phyloP scores from a whole-genome alignment of 2,113 vertebrate genomes.

The Sminthopsis crassicaudata region DNA sequence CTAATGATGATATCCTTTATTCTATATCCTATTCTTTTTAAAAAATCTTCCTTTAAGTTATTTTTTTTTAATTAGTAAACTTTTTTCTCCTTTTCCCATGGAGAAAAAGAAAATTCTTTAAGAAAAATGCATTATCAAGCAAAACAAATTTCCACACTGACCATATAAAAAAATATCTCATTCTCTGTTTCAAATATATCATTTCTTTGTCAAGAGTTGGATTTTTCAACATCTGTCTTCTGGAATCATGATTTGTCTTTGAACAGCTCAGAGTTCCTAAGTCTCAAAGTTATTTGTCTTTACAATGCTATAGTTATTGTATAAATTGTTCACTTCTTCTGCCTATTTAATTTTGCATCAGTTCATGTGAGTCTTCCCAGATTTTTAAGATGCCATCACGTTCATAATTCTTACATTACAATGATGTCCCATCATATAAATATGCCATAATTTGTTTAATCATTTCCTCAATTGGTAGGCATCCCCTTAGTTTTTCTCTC shows the following conservation, averaged over 20 bases:
- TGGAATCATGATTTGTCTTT: background rate
- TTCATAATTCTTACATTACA: background rate
- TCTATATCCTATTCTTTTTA: background rate
- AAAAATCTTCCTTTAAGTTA: background rate
- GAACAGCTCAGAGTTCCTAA: background rate
- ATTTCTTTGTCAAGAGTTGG: background rate
- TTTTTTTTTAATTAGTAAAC: background rate
- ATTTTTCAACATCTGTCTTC: background rate
- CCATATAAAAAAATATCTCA: background rate
- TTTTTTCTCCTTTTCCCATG: background rate
- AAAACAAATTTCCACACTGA: background rate
- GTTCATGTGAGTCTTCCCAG: background rate
- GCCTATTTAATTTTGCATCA: background rate
- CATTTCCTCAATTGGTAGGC: background rate
- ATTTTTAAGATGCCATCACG: background rate
- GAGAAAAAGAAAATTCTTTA: background rate
- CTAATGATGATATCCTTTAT: constrained; percentile 26
- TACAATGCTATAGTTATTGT: background rate
- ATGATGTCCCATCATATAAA: background rate
- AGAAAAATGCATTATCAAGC: background rate
- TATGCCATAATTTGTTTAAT: background rate
- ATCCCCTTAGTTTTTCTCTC: background rate
- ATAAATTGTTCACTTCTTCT: background rate
- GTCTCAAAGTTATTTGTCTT: background rate
- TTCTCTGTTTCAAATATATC: background rate